A percentile compares a stretch with the other conserved stretches of the same genome.
Evolutionary conservation across 2,888 invertebrate species (phyloP).

Genomic region (Drosophila stalkeri): DNA sequence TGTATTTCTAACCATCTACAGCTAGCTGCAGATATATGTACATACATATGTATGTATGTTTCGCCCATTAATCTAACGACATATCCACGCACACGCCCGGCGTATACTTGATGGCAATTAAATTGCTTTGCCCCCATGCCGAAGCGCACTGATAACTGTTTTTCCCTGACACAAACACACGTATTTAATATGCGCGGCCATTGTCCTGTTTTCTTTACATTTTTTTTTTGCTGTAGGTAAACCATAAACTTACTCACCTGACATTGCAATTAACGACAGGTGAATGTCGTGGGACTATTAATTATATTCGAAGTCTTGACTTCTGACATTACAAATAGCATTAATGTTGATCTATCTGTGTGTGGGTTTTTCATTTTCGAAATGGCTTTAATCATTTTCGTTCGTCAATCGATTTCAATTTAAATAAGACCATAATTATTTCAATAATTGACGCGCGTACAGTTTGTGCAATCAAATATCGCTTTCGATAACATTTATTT

Average conservation of each 20-base stretch:
- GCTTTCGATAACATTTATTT: neutral
- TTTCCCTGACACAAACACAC: neutral
- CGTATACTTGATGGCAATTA: conserved; percentile 60
- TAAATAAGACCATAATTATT: too few species aligned
- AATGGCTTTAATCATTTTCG: conserved; percentile 12
- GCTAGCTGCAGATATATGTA: neutral
- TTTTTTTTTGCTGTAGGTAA: neutral
- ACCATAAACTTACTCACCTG: conserved; percentile 5
- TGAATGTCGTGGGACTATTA: conserved; percentile 44
- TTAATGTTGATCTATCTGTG: neutral
- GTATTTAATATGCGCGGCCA: conserved; percentile 9
- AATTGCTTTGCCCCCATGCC: conserved; percentile 23
- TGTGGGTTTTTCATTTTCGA: neutral
- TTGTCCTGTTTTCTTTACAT: neutral
- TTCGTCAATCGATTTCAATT: neutral
- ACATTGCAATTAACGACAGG: conserved; percentile 51
- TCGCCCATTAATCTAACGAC: conserved; percentile 25
- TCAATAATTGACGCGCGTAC: neutral
- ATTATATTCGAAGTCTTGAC: conserved; percentile 27
- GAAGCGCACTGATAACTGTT: conserved; percentile 1
- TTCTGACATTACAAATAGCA: conserved; percentile 17
- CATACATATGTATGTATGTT: neutral
- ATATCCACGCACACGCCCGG: conserved; percentile 20
- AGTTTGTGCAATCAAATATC: neutral
- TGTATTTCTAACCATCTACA: neutral